Percentiles rank a stretch among this genome's conserved stretches.
These are phyloP conservation scores for Pangasius sanitwongsei DNA, from an alignment of 2,797 vertebrate genomes.

Conservation along the genomic window DNA sequence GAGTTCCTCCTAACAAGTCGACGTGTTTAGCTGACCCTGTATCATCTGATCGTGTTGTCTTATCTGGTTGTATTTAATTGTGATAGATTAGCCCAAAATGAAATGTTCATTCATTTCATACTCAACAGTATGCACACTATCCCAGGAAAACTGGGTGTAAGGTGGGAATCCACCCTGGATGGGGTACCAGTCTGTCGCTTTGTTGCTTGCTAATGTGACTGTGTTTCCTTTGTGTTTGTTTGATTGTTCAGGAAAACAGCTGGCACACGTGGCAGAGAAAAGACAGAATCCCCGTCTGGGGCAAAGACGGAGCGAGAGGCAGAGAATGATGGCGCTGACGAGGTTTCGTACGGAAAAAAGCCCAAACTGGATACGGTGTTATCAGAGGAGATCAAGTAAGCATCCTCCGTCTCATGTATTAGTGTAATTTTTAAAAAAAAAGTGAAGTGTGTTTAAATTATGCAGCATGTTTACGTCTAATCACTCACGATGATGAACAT, in stretches of 20 bases:
- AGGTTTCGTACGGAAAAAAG: conserved; percentile 82
- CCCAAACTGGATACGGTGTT: conserved; percentile 76
- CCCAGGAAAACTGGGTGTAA: not conserved
- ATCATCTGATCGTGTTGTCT: not conserved
- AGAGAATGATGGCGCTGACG: conserved; percentile 77
- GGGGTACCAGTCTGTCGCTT: not conserved
- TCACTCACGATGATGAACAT: not conserved
- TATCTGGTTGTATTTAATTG: not conserved
- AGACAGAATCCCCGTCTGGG: conserved; percentile 60
- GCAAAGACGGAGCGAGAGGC: conserved; percentile 76
- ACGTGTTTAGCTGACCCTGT: not conserved
- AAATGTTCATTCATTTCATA: not conserved
- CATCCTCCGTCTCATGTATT: no score
- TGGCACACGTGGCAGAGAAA: conserved; percentile 62
- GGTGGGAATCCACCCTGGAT: not conserved
- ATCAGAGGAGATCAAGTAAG: conserved; percentile 86
- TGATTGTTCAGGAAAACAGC: conserved; percentile 70
- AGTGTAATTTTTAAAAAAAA: not conserved
- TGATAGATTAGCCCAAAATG: not conserved
- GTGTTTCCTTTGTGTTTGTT: not conserved
- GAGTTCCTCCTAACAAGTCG: no score
- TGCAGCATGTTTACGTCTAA: not conserved
- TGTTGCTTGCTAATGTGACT: not conserved
- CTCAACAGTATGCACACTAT: not conserved
- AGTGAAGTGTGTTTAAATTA: not conserved